Base-by-base conservation (phyloP, 2,113 vertebrate genomes). In the Turnix velox region DNA sequence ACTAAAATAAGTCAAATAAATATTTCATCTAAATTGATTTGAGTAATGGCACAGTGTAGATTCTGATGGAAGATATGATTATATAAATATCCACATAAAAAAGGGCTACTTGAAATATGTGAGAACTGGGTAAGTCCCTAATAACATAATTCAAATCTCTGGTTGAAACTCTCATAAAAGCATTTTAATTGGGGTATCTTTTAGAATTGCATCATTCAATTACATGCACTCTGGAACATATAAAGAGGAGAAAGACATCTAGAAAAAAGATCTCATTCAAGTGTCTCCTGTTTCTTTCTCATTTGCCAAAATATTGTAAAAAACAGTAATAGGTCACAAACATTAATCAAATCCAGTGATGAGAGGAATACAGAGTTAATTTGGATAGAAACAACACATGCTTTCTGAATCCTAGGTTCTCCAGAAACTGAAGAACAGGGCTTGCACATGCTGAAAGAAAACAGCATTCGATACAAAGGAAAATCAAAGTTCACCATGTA, bases 1-100 rank as follows among this genome's bases (percentile, higher is more conserved):
- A 68, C 30, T 74, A 42, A 90, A 90, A 86, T 55, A 93, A 86
- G 83, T 83, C 33, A 92, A 80, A 88, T 79, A 85, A 59, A 37
- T 68, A 87, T 95, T 94, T 92, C 24, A 90, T 79, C 31, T 75
- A 43, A 79, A 94, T 88, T 82, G 43, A 82, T 89, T 71, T 52
- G 45, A 75, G 30, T 33, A 91, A 59, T 33, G 24, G 57, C 30
- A 84, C 81, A 86, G 65, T 28, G 25, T 27, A 74, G 43, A 77
- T 92, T 82, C 37, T 42, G 43, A 88, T 19, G 57, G 49, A 87
- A 78, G 37, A 78, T 43, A 88, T 1, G 12, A 48, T 78, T 90
- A 81, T 63, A 19, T 40, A 75, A 91, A 94, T 72, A 58, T 91
- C 74, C 71, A 82, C 45, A 95, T 61, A 65, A 28, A 72, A 75